Evolutionary conservation across 2,888 invertebrate genomes (phyloP).

Genomic region (Schizotus pectinicornis): DNA sequence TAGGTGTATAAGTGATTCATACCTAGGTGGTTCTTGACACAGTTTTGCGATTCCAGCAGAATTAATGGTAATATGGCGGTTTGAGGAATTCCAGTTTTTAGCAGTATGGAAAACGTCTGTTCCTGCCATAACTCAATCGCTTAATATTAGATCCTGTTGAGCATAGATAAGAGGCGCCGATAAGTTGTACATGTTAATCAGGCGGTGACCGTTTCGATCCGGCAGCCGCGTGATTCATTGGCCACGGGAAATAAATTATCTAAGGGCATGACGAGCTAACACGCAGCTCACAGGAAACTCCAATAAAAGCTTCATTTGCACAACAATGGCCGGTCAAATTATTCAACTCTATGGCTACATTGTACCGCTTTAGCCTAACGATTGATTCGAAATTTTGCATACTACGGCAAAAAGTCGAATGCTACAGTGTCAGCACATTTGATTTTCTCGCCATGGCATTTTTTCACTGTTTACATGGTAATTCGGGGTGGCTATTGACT

Average conservation of each 20-base stretch:
- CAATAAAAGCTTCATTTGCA: slow-evolving; percentile 58
- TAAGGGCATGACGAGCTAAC: slow-evolving; percentile 51
- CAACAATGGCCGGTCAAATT: slow-evolving; percentile 57
- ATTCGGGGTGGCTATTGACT: too few species aligned
- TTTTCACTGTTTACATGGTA: too few species aligned
- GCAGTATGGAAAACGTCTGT: too few species aligned
- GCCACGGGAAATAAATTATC: slow-evolving; percentile 53
- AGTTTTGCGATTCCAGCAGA: too few species aligned
- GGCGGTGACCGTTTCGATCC: slow-evolving; percentile 42
- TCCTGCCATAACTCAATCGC: slow-evolving; percentile 42
- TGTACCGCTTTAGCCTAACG: slow-evolving; percentile 41
- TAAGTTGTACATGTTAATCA: slow-evolving; percentile 50
- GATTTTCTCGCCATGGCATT: too few species aligned
- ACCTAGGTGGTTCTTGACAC: too few species aligned
- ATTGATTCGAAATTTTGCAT: slow-evolving; percentile 44
- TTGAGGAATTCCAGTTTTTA: too few species aligned
- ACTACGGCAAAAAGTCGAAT: slow-evolving; percentile 35
- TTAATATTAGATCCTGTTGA: slow-evolving; percentile 30
- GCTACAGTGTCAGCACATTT: slow-evolving; percentile 21
- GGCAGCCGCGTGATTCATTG: slow-evolving; percentile 45
- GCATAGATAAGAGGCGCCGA: slow-evolving; percentile 44
- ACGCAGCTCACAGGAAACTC: slow-evolving; percentile 53
- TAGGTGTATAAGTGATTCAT: too few species aligned
- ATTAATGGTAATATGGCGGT: too few species aligned
- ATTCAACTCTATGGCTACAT: slow-evolving; percentile 50